Percentiles rank a stretch among this genome's conserved stretches.
phyloP scores from a whole-genome alignment of 2,113 vertebrate species.

The Porphyrio hochstetteri region DNA sequence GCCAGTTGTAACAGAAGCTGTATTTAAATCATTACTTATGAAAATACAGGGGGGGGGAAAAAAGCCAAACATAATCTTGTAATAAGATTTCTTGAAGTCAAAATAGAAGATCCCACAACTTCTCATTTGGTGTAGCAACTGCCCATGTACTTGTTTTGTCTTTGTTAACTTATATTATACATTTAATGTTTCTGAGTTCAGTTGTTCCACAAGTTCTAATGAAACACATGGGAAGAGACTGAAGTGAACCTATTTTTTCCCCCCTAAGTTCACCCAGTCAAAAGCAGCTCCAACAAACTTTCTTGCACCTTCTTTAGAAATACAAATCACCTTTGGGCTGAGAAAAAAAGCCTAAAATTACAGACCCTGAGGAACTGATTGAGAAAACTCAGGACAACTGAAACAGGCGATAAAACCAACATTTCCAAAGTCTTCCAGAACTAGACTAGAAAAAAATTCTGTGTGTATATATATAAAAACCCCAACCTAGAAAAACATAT shows the following conservation, averaged over 20 bases:
- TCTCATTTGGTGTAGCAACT: background rate
- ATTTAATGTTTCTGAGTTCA: background rate
- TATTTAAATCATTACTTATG: background rate
- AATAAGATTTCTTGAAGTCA: background rate
- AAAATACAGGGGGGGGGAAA: background rate
- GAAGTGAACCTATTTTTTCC: background rate
- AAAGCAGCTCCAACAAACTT: background rate
- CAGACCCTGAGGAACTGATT: conserved; percentile 11
- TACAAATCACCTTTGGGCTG: background rate
- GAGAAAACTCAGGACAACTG: conserved; percentile 7
- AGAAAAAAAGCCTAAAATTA: conserved; percentile 17
- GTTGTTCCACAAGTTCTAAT: background rate
- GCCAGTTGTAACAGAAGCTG: background rate
- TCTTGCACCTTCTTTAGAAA: background rate
- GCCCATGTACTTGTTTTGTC: background rate
- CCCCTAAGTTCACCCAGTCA: background rate
- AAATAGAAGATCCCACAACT: background rate
- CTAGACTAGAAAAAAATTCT: background rate
- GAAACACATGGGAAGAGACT: background rate
- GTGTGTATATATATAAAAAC: background rate
- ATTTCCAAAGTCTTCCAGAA: conserved; percentile 1
- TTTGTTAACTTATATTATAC: background rate
- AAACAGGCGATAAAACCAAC: conserved; percentile 27
- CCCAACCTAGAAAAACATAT: background rate
- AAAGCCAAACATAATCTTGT: background rate